Evolutionary conservation across 2,888 invertebrate species (phyloP).

Genomic region (Entomobrya multifasciata): DNA sequence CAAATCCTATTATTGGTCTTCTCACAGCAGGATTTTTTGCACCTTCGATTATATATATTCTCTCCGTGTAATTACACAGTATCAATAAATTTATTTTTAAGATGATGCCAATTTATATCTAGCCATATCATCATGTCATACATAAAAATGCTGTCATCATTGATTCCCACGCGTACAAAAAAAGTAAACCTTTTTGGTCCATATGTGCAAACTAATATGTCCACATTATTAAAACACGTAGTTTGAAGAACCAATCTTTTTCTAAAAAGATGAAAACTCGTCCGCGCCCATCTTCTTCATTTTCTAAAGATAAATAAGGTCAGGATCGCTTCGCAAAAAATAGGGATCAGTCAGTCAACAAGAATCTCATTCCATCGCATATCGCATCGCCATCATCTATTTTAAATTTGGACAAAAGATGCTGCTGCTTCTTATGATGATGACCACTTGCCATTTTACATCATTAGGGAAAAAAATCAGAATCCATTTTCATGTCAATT

Average conservation of each 20-base stretch:
- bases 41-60: neutral
- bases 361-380: constrained; percentile 31
- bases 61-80: constrained; percentile 47
- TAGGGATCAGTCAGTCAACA: constrained; percentile 59
- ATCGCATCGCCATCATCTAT: too few relatives aligned
- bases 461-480: too few relatives aligned
- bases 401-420: constrained; percentile 48
- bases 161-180: constrained; percentile 46
- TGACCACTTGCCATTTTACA: constrained; percentile 14
- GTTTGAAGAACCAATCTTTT: neutral
- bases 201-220: neutral
- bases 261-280: constrained; percentile 45
- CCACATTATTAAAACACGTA: too few relatives aligned
- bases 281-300: constrained; percentile 62
- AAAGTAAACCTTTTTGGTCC: neutral
- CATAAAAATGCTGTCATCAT: constrained; percentile 45
- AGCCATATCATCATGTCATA: neutral
- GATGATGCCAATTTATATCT: constrained; percentile 35
- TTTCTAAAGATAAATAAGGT: constrained; percentile 57
- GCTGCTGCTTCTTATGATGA: neutral
- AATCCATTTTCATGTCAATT: neutral
- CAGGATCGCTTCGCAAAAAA: constrained; percentile 45
- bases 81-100: constrained; percentile 64
- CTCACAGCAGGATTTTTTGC: constrained; percentile 51
- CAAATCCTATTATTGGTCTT: neutral